Percentiles rank a stretch among this genome's conserved stretches.
These are phyloP conservation scores for Karalla daura DNA, from an alignment of 2,797 vertebrate species.

Conservation along the genomic window DNA sequence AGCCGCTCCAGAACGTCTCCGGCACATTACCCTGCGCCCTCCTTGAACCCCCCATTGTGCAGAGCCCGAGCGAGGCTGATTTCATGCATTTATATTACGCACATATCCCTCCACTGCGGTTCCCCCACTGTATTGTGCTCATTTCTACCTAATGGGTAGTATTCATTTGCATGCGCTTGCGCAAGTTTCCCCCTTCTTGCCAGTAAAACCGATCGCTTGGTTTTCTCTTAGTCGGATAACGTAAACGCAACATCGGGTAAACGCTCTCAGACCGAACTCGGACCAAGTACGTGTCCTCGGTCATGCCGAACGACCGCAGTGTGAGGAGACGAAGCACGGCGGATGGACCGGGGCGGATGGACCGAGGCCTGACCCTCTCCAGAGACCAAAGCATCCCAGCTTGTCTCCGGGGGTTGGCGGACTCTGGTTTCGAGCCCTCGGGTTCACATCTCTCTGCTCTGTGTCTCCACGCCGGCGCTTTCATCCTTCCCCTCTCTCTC, in stretches of 20 bases:
- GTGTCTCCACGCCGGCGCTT: conserved; percentile 10
- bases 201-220: too few relatives aligned
- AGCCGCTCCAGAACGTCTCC: conserved; percentile 38
- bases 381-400: conserved; percentile 29
- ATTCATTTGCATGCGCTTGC: too few relatives aligned
- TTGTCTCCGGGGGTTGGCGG: conserved; percentile 34
- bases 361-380: conserved; percentile 32
- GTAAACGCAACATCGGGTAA: conserved; percentile 33
- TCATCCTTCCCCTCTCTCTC: conserved; percentile 8
- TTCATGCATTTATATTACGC: too few relatives aligned
- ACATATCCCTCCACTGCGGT: too few relatives aligned
- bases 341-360: conserved; percentile 62
- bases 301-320: conserved; percentile 34
- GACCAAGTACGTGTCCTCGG: conserved; percentile 48
- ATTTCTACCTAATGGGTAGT: too few relatives aligned
- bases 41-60: conserved; percentile 55
- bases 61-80: too few relatives aligned
- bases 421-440: conserved; percentile 29
- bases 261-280: conserved; percentile 29
- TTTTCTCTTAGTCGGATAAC: conserved; percentile 34
- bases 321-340: too few relatives aligned
- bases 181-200: too few relatives aligned
- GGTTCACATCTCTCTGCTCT: conserved; percentile 22
- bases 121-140: too few relatives aligned
- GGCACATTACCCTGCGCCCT: conserved; percentile 51